A percentile compares a stretch with the other conserved stretches of the same genome.
phyloP scores from a whole-genome alignment of 2,888 invertebrate species.

The Nomada lathburiana region DNA sequence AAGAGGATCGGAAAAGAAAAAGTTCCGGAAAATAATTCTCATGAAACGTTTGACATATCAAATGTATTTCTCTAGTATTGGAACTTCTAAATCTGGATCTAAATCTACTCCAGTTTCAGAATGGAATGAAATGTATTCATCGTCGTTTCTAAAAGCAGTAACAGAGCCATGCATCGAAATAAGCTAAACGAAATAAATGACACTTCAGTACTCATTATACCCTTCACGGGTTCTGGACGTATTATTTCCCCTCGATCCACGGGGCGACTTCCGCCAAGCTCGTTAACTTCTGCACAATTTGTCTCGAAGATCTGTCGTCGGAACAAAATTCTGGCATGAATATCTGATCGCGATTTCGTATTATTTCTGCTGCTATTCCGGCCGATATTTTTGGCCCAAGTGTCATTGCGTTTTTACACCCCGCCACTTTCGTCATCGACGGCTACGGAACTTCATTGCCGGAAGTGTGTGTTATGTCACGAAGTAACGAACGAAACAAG shows the following conservation, averaged over 20 bases:
- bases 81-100: too few species aligned
- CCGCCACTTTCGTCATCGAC: neutral
- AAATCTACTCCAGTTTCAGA: neutral
- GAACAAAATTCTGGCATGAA: conserved; percentile 7
- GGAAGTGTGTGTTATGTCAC: neutral
- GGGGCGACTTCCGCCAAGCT: neutral
- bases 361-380: conserved; percentile 3
- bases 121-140: neutral
- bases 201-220: neutral
- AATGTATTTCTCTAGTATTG: too few species aligned
- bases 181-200: neutral
- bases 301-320: conserved; percentile 1
- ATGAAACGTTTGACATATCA: too few species aligned
- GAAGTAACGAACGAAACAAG: conserved; percentile 23
- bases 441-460: neutral
- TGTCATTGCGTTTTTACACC: neutral
- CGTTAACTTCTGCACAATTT: neutral
- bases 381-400: too few species aligned
- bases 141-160: neutral
- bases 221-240: neutral
- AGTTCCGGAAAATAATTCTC: too few species aligned
- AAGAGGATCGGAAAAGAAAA: too few species aligned
- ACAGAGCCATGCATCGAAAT: neutral
- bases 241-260: neutral
- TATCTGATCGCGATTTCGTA: conserved; percentile 1